Evolutionary conservation across 2,888 invertebrate genomes (phyloP), one percentile per base, ranked within the genome.

Genomic region (Acrobasis consociella): DNA sequence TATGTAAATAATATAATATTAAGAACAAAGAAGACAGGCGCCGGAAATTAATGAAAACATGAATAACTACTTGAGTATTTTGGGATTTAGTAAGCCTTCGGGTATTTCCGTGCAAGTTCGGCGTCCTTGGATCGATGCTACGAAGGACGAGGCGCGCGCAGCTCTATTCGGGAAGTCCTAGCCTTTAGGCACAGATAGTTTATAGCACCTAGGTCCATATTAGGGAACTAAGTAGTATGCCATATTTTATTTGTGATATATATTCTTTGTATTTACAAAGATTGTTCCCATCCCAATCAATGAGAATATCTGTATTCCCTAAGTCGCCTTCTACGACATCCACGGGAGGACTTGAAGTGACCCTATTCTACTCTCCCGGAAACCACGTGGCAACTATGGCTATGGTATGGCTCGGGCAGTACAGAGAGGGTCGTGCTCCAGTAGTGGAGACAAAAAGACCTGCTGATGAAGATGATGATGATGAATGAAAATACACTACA

Each of bases 101-200:
- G 71, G 53, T 70, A 70, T 72, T 77, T 77, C 77, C 77, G 70
- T 65, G 13, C 62, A 62, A 62, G 66, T 58, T 67, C 63, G 63
- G 17, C 77, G 90, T 87, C 89, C 89, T 89, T 89, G 87, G 89
- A 87, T 90, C 90, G 86, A 90, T 90, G 66, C 65, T 49, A 37
- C 71, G 81, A 87, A 90, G 89, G 89, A 88, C 89, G 83, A 49
- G 71, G 82, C 87, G 89, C 87, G 89, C 89, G 89, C 90, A 87
- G 11, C 69, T 42, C n/a, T 53, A 11, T 0, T 2, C 1, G 17
- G 17, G 9, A 13, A 42, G 13, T 16, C 22, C 39, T 42, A 56
- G 56, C 13, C 5, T 9, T n/a, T 38, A 53, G 37, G 37, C 37
- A 37, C 38, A 53, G 37, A 2, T 22, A n/a, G 2, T 37, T 22